Evolutionary conservation across 2,888 invertebrate species (phyloP), one percentile per base, ranked within the genome.

Genomic region (Agonum fuliginosum): DNA sequence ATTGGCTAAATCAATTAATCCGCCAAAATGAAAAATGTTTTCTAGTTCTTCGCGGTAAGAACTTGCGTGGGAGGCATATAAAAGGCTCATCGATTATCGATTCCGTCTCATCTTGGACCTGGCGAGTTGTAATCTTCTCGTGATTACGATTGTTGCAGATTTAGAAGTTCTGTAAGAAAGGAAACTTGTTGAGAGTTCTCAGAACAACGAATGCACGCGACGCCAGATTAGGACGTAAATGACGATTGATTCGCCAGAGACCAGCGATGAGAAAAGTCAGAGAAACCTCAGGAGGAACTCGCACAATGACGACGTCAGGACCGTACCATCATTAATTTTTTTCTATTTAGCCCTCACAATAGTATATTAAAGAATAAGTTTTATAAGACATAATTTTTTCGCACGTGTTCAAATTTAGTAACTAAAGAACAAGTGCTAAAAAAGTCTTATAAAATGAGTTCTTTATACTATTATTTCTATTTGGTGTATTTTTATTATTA

Each of bases 71-170:
- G 12, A 3, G 8, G 8, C 12, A n/a, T 48, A 6, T 12, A 48
- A 14, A 48, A 48, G 8, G 17, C 17, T 48, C 10, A 34, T 34
- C 34, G 34, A 4, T 34, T 34, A 34, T 8, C 10, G 34, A 4
- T 6, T 34, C 34, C 34, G 10, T 34, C 4, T 34, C 10, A 34
- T 34, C 4, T 34, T 34, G 10, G 4, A 34, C 10, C 10, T 34
- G 4, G 34, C 34, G 4, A 70, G 30, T 22, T 22, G 69, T 70
- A 70, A 70, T 70, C 69, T 70, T 27, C 22, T 43, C 46, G 17
- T 70, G 69, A 70, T 70, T 70, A 70, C 41, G 10, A 43, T 8
- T n/a, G 69, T 70, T 70, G 46, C 69, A 70, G 69, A 70, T 70
- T 70, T 70, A 70, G 43, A 70, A 46, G 69, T 62, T 62, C 34